A percentile compares a stretch with the other conserved stretches of the same genome.
These are phyloP conservation scores for Gadus chalcogrammus DNA, from an alignment of 2,113 vertebrate genomes.

Conservation along the genomic window DNA sequence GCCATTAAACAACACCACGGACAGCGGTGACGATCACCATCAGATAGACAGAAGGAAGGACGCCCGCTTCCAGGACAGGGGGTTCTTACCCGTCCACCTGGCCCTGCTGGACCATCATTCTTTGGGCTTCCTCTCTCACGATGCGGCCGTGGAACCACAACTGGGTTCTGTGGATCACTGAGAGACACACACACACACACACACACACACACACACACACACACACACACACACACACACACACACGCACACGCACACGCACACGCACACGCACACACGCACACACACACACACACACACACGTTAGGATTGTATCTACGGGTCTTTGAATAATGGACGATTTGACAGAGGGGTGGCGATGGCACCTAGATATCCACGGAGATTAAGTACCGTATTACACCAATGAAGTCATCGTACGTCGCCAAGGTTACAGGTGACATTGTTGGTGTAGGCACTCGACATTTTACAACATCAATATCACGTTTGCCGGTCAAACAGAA, in stretches of 20 bases:
- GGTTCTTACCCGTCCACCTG: constrained; percentile 91
- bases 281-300: neutral
- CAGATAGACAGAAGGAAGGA: neutral
- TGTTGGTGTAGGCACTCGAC: no score
- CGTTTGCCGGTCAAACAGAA: no score
- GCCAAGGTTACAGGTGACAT: no score
- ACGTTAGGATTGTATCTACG: neutral
- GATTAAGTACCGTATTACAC: no score
- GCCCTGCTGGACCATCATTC: constrained; percentile 93
- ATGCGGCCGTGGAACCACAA: constrained; percentile 97
- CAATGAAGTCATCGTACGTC: no score
- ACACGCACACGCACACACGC: neutral
- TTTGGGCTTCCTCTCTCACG: constrained; percentile 93
- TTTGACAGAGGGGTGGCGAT: no score
- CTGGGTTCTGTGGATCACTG: constrained; percentile 95
- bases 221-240: neutral
- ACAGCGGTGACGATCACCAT: neutral
- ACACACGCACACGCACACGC: neutral
- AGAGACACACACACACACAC: neutral
- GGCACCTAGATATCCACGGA: no score
- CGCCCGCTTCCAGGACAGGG: neutral
- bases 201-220: neutral
- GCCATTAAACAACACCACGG: neutral
- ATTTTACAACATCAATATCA: no score
- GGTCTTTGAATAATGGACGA: no score